Conservation (phyloP, 2,888 invertebrate genomes). For the Cheilosia pagana region DNA sequence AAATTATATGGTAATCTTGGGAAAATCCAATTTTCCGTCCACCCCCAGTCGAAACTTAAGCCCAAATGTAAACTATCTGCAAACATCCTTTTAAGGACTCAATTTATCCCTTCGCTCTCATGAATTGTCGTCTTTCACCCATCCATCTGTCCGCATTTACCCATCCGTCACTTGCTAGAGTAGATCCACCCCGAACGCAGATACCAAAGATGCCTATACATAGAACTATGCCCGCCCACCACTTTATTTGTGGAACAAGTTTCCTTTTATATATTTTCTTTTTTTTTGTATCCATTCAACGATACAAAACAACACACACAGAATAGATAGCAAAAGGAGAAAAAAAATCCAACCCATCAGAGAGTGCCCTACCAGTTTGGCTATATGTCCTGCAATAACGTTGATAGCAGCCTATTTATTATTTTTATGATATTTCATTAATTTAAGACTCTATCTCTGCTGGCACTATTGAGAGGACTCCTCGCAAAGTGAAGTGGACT, state of each 20-base stretch:
- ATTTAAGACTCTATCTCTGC: constrained; percentile 73
- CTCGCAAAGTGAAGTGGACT: constrained; percentile 31
- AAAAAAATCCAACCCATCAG: constrained; percentile 15
- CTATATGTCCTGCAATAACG: constrained; percentile 75
- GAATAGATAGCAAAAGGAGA: not conserved
- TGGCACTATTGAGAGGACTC: constrained; percentile 54
- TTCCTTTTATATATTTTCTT: not conserved
- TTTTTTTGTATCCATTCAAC: constrained; percentile 29
- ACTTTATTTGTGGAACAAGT: constrained; percentile 22
- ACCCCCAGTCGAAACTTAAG: not conserved
- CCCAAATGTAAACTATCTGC: constrained; percentile 1
- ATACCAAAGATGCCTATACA: constrained; percentile 29
- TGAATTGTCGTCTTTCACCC: constrained; percentile 13
- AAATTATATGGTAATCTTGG: not conserved
- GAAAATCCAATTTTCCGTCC: not conserved
- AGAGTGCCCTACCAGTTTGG: constrained; percentile 46
- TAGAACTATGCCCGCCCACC: constrained; percentile 24
- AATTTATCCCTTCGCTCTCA: constrained; percentile 26
- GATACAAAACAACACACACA: constrained; percentile 22
- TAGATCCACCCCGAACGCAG: constrained; percentile 6
- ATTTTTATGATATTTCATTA: constrained; percentile 77
- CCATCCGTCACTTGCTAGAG: constrained; percentile 35
- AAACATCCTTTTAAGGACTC: constrained; percentile 30
- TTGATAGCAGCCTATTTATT: constrained; percentile 77
- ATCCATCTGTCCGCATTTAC: constrained; percentile 36